Percentiles rank a stretch among this genome's conserved stretches.
Conservation (phyloP, 2,888 invertebrate genomes). For the Orthonevra nobilis region DNA sequence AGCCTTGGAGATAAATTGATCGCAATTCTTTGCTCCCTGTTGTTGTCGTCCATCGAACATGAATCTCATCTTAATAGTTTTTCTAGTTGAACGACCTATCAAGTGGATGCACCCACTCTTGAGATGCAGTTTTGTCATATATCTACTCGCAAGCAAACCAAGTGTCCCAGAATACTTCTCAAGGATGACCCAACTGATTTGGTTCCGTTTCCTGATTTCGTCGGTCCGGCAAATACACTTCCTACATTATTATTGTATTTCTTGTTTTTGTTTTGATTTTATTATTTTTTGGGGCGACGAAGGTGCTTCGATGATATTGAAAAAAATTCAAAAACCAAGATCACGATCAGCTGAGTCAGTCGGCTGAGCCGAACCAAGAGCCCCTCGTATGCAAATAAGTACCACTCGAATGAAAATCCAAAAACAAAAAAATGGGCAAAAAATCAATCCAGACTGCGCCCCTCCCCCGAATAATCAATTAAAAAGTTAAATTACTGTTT, state of each 20-base stretch:
- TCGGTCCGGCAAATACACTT: not conserved
- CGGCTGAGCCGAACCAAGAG: too few relatives aligned
- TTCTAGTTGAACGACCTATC: slow-evolving; percentile 38
- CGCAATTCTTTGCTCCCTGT: slow-evolving; percentile 24
- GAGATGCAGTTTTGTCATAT: not conserved
- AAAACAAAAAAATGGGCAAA: too few relatives aligned
- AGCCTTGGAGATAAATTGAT: slow-evolving; percentile 37
- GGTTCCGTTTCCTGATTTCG: slow-evolving; percentile 47
- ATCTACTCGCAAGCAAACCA: not conserved
- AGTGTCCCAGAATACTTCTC: slow-evolving; percentile 9
- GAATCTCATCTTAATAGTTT: too few relatives aligned
- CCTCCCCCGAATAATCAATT: slow-evolving; percentile 46
- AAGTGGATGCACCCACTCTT: slow-evolving; percentile 18
- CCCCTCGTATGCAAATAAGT: too few relatives aligned
- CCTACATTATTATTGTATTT: too few relatives aligned
- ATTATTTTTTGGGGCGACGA: slow-evolving; percentile 22
- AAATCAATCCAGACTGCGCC: slow-evolving; percentile 29
- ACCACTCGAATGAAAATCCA: too few relatives aligned
- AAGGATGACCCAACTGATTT: slow-evolving; percentile 9
- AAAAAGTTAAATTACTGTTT: slow-evolving; percentile 39
- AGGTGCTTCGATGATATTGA: slow-evolving; percentile 45
- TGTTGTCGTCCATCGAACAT: not conserved
- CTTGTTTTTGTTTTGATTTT: not conserved
- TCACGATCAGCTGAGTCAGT: slow-evolving; percentile 30
- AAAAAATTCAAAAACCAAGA: slow-evolving; percentile 23